Evolutionary conservation across 2,888 invertebrate species (phyloP).

Genomic region (Amiota mariae): DNA sequence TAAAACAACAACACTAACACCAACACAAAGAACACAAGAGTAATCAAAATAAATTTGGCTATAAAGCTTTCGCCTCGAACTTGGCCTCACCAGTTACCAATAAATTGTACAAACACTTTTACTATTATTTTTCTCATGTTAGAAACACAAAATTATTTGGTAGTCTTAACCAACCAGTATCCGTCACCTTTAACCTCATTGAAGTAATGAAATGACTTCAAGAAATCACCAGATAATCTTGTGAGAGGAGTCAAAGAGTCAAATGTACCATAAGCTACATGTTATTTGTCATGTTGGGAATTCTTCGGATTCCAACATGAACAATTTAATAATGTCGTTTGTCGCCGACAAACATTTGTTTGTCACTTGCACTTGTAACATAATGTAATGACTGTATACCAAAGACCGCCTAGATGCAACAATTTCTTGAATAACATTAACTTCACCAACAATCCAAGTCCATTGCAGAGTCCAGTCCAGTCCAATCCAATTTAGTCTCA

Average conservation of each 20-base stretch:
- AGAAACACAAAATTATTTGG: constrained; percentile 18
- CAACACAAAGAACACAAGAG: background rate
- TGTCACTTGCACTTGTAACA: constrained; percentile 50
- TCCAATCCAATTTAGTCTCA: background rate
- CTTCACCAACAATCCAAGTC: background rate
- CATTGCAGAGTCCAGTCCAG: background rate
- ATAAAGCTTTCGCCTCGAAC: background rate
- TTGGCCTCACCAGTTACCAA: background rate
- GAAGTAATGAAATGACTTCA: too few species aligned
- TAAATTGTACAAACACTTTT: constrained; percentile 52
- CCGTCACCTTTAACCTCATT: too few species aligned
- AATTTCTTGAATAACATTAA: too few species aligned
- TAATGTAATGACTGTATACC: background rate
- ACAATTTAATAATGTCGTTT: constrained; percentile 23
- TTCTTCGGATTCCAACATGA: background rate
- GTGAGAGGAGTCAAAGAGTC: constrained; percentile 45
- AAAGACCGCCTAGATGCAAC: background rate
- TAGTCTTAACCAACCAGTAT: too few species aligned
- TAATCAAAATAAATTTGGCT: too few species aligned
- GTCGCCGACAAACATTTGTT: constrained; percentile 52
- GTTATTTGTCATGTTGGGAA: constrained; percentile 55
- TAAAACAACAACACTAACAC: background rate
- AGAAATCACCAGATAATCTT: too few species aligned
- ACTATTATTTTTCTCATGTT: constrained; percentile 35
- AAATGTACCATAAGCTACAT: constrained; percentile 62